phyloP scores from a whole-genome alignment of 2,888 invertebrate species.

The Erebia palarica region DNA sequence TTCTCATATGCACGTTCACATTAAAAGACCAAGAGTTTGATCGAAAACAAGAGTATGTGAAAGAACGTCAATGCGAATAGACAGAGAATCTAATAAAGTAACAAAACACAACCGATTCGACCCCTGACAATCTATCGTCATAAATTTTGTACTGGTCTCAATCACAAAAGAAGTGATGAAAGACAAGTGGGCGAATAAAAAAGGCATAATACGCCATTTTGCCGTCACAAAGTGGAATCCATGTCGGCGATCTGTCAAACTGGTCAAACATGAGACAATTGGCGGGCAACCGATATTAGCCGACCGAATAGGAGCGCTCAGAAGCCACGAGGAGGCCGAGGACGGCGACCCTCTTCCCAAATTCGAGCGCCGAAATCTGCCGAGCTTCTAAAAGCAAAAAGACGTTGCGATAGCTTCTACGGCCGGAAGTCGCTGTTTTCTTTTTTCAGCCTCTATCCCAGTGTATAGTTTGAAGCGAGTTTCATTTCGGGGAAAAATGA shows the following conservation, averaged over 20 bases:
- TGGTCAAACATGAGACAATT: constrained; percentile 74
- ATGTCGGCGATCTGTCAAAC: constrained; percentile 80
- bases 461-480: constrained; percentile 73
- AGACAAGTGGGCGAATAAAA: constrained; percentile 76
- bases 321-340: constrained; percentile 49
- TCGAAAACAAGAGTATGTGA: constrained; percentile 45
- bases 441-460: constrained; percentile 73
- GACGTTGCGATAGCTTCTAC: constrained; percentile 74
- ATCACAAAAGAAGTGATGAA: constrained; percentile 80
- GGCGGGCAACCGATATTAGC: constrained; percentile 63
- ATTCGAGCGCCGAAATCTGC: constrained; percentile 56
- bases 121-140: constrained; percentile 68
- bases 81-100: constrained; percentile 61
- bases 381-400: constrained; percentile 69
- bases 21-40: constrained; percentile 38
- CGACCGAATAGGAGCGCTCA: constrained; percentile 60
- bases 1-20: constrained; percentile 37
- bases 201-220: constrained; percentile 79
- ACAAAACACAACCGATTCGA: constrained; percentile 65
- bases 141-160: constrained; percentile 63
- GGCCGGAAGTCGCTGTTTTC: constrained; percentile 57
- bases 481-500: constrained; percentile 72
- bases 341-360: constrained; percentile 43
- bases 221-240: constrained; percentile 75
- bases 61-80: constrained; percentile 49